Conservation (phyloP, 2,113 vertebrate species). For the Rhinoptilus africanus region DNA sequence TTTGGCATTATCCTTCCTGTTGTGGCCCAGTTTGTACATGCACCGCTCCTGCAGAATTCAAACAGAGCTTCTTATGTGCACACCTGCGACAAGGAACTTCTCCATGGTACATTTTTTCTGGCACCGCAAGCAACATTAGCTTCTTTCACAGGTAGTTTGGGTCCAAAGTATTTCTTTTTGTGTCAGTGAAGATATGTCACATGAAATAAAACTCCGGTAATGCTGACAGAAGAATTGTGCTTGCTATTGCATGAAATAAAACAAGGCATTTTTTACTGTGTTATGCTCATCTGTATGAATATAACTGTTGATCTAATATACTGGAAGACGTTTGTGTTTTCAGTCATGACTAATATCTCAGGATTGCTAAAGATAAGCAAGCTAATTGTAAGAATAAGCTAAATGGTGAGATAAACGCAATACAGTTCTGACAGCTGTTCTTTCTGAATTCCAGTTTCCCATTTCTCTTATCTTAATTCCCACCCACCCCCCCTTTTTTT, state of each 20-base stretch:
- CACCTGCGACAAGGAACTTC: not conserved
- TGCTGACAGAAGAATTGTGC: not conserved
- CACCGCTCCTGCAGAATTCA: not conserved
- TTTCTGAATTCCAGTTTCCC: not conserved
- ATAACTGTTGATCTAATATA: not conserved
- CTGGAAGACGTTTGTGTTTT: not conserved
- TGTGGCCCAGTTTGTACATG: not conserved
- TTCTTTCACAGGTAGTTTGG: not conserved
- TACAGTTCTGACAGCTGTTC: not conserved
- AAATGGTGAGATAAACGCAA: not conserved
- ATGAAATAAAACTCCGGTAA: not conserved
- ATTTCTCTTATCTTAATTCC: not conserved
- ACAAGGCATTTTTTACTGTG: not conserved
- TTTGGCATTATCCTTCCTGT: not conserved
- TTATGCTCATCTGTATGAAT: not conserved
- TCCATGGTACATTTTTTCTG: not conserved
- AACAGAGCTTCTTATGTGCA: accelerated
- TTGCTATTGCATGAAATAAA: not conserved
- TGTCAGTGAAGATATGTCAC: not conserved
- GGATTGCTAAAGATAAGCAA: not conserved
- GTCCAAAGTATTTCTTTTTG: not conserved
- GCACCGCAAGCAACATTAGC: not conserved
- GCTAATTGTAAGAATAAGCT: not conserved
- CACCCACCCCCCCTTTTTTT: no score
- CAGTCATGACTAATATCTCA: not conserved